Base-by-base conservation (phyloP, 2,113 vertebrate species). In the Microcebus lehilahytsara region DNA sequence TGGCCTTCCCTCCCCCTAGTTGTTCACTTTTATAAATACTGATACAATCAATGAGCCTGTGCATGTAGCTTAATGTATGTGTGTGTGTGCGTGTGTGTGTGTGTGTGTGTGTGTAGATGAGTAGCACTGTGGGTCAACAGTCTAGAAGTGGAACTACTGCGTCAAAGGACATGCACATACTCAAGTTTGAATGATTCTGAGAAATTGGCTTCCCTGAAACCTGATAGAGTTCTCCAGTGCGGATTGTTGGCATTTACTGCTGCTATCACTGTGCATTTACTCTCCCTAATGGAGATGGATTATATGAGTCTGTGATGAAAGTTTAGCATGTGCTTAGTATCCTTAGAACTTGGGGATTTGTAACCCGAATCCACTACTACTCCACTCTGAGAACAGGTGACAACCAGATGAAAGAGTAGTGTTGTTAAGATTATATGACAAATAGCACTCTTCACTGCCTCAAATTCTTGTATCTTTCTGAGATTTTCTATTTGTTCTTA, bases 341-440 rank as follows among this genome's bases (percentile, higher is more conserved):
- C 92, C 96, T 96, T 85, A 97, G 96, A 97, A 95, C 79, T 85
- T 40, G 56, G 83, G 66, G 85, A 96, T 97, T 93, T 97, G 89
- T 95, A 97, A 97, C 89, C 79, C 1, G 77, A 97, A 72, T 88
- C 88, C 51, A 27, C 66, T 85, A 85, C 69, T 64, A 88, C 85
- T 95, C 85, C 85, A 37, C 64, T 84, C 40, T 62, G 69, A 85
- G 87, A 64, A 84, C 85, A 97, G 79, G 95, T 91, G 92, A 91
- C 83, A 91, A 89, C 62, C 53, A 84, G 56, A 74, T 85, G 94
- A 89, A 95, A 90, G 74, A 51, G 49, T 23, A 22, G 11, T 16
- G 67, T 17, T 77, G 27, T 93, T 85, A 93, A 46, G 58, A 91
- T 85, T n/a, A 49, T 30, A 30, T 84, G 40, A 53, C 80, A 87